A percentile compares a stretch with the other conserved stretches of the same genome.
Conservation (phyloP, 2,113 vertebrate genomes). For the Hemibagrus wyckioides region DNA sequence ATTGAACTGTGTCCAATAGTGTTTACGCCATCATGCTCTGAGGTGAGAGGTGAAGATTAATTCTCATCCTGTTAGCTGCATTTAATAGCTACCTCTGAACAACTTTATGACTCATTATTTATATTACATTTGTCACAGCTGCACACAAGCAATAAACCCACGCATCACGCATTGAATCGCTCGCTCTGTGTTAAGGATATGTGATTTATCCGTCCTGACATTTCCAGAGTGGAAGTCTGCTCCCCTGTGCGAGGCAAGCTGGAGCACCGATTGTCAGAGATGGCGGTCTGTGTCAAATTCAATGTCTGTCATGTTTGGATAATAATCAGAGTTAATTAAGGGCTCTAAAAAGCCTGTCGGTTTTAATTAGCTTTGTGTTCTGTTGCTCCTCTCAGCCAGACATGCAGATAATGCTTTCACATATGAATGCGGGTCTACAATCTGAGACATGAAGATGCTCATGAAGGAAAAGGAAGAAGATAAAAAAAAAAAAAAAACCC, state of each 20-base stretch:
- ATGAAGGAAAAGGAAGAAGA: neutral
- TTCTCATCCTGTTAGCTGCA: neutral
- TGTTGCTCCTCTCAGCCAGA: constrained; percentile 31
- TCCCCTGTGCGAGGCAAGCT: constrained; percentile 43
- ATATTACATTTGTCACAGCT: constrained; percentile 47
- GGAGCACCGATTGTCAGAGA: constrained; percentile 56
- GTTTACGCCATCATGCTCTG: neutral
- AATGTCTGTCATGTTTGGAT: constrained; percentile 78
- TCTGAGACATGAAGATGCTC: neutral
- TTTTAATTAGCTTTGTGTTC: constrained; percentile 66
- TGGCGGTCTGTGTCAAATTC: constrained; percentile 71
- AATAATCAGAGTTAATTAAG: constrained; percentile 78
- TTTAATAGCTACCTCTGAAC: constrained; percentile 19
- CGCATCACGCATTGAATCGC: constrained; percentile 34
- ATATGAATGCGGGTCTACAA: neutral
- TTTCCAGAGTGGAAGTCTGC: constrained; percentile 47
- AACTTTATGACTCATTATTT: constrained; percentile 42
- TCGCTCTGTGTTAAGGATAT: constrained; percentile 37
- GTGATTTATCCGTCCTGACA: constrained; percentile 56
- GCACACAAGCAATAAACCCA: constrained; percentile 42
- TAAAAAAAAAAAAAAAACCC: neutral
- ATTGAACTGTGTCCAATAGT: constrained; percentile 26
- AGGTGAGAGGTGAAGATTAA: constrained; percentile 26
- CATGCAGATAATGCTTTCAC: constrained; percentile 42
- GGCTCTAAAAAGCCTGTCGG: constrained; percentile 78